Percentiles rank a stretch among this genome's conserved stretches.
phyloP scores from a whole-genome alignment of 2,113 vertebrate genomes.

The Micronycteris hirsuta region DNA sequence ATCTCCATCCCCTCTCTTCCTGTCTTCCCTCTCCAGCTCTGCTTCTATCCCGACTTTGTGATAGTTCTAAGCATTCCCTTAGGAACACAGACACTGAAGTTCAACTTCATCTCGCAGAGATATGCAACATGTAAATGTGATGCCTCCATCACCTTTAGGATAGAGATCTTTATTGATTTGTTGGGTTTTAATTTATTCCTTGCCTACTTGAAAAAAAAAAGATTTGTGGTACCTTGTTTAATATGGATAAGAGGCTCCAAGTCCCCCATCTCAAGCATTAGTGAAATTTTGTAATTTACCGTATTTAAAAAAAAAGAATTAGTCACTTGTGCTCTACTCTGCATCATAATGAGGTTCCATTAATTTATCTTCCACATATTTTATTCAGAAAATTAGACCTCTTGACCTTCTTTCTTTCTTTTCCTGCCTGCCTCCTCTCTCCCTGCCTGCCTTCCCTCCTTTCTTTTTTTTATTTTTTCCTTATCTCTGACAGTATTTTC shows the following conservation, averaged over 20 bases:
- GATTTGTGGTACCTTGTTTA: background rate
- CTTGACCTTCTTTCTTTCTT: background rate
- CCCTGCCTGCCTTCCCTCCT: background rate
- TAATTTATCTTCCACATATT: constrained; percentile 30
- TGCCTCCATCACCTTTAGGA: background rate
- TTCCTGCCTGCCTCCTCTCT: background rate
- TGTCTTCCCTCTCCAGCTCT: background rate
- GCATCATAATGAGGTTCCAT: background rate
- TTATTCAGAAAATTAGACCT: background rate
- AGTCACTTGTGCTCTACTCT: background rate
- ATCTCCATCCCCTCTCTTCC: too few species aligned
- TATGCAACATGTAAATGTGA: background rate
- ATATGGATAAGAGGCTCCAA: background rate
- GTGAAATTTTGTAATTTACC: background rate
- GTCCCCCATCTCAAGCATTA: background rate
- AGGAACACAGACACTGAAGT: background rate
- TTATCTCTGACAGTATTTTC: background rate
- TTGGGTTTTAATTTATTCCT: constrained; percentile 28
- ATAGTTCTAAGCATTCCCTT: background rate
- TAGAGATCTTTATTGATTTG: background rate
- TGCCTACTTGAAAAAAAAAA: background rate
- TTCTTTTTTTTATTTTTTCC: background rate
- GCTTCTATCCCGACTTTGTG: background rate
- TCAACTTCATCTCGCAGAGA: background rate
- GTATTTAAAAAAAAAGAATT: background rate